A percentile compares a stretch with the other conserved stretches of the same genome.
These are phyloP conservation scores for Autographa pulchrina DNA, from an alignment of 2,888 invertebrate genomes.

Conservation along the genomic window DNA sequence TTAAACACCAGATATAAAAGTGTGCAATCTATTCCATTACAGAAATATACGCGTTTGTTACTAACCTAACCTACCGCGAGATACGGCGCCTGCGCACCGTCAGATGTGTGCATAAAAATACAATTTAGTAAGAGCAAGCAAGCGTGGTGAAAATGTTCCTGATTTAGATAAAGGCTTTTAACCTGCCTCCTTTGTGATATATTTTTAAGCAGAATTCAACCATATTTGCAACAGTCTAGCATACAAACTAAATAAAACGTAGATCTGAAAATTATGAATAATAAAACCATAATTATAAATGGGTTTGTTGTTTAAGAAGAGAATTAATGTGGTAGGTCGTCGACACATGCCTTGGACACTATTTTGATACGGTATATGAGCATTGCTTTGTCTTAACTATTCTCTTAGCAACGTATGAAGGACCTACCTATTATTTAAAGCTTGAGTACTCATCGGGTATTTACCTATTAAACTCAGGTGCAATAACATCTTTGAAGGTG, in stretches of 20 bases:
- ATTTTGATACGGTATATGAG: background rate
- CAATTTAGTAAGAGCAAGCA: background rate
- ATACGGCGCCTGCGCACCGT: background rate
- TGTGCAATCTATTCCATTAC: background rate
- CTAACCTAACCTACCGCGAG: conserved; percentile 3
- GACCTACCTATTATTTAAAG: conserved; percentile 31
- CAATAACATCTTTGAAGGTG: conserved; percentile 46
- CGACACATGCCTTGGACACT: background rate
- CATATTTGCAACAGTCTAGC: background rate
- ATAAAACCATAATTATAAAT: background rate
- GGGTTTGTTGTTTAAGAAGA: background rate
- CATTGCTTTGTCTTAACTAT: background rate
- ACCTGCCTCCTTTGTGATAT: background rate
- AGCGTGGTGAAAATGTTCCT: background rate
- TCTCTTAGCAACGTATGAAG: conserved; percentile 25
- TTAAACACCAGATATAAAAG: background rate
- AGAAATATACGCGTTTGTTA: background rate
- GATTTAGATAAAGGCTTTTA: background rate
- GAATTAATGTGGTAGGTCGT: background rate
- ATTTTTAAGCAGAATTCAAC: background rate
- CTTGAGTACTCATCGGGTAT: conserved; percentile 26
- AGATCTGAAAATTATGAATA: background rate
- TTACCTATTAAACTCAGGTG: conserved; percentile 39
- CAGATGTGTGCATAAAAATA: background rate
- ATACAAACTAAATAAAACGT: background rate